Evolutionary conservation across 35 echinoderm and acorn worm genomes (phyloP).

Genomic region (Ophiothrix spiculata): DNA sequence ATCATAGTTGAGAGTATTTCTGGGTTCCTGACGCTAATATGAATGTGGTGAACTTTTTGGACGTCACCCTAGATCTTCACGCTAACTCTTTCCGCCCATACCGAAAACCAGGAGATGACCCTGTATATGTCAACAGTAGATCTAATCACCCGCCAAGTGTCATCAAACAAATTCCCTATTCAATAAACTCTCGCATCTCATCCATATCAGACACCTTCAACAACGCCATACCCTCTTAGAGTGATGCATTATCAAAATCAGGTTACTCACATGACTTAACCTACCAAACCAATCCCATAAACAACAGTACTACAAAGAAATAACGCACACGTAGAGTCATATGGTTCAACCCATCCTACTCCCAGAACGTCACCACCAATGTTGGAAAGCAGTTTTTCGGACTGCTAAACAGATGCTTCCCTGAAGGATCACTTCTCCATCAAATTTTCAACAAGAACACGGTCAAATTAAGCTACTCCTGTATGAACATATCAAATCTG

Average conservation of each 20-base stretch:
- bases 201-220: background rate
- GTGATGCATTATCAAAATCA: background rate
- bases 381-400: no score
- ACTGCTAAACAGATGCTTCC: no score
- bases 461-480: no score
- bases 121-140: slow-evolving; percentile 24
- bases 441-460: no score
- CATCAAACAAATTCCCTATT: background rate
- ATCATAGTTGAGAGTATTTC: no score
- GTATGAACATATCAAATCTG: no score
- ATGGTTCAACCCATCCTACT: no score
- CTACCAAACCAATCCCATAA: no score
- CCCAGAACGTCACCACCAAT: no score
- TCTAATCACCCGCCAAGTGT: slow-evolving; percentile 33
- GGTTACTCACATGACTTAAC: background rate
- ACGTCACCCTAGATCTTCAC: slow-evolving; percentile 14
- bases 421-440: no score
- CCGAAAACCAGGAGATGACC: slow-evolving; percentile 30
- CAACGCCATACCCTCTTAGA: background rate
- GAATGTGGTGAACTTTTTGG: background rate
- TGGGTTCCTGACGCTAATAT: background rate
- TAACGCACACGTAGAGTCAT: no score
- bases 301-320: no score
- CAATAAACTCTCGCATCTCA: background rate
- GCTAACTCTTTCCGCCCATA: slow-evolving; percentile 4